Evolutionary conservation across 2,113 vertebrate genomes (phyloP).

Genomic region (Triplophysa tibetana): DNA sequence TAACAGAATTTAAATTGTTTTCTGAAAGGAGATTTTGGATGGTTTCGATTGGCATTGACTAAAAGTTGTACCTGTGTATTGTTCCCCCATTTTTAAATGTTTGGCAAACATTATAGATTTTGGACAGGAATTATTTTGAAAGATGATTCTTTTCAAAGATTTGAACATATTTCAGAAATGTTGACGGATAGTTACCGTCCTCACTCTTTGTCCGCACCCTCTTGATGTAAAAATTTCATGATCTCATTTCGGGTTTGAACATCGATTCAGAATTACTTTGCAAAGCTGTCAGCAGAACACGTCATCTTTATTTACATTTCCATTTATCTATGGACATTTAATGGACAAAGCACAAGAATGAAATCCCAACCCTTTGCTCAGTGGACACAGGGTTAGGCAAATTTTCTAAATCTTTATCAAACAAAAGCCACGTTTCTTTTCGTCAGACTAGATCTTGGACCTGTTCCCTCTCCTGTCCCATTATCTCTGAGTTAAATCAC

Average conservation of each 20-base stretch:
- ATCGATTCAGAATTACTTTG: neutral
- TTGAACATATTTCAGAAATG: too few relatives aligned
- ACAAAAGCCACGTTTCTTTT: conserved; percentile 10
- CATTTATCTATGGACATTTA: neutral
- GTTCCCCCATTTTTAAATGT: too few relatives aligned
- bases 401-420: conserved; percentile 8
- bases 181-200: neutral
- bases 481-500: conserved; percentile 7
- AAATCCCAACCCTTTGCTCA: conserved; percentile 15
- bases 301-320: conserved; percentile 11
- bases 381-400: neutral
- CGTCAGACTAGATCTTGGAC: conserved; percentile 63
- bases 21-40: too few relatives aligned
- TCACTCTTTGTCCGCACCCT: neutral
- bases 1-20: too few relatives aligned
- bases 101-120: too few relatives aligned
- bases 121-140: too few relatives aligned
- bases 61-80: too few relatives aligned
- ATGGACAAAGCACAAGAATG: neutral
- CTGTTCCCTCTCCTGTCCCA: conserved; percentile 55
- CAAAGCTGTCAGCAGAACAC: neutral
- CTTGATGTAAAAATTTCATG: neutral
- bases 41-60: too few relatives aligned
- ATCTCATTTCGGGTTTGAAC: neutral
- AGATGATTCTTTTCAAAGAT: neutral